These are phyloP conservation scores for Sweltsa coloradensis DNA, from an alignment of 1,140 invertebrate species.

Conservation along the genomic window DNA sequence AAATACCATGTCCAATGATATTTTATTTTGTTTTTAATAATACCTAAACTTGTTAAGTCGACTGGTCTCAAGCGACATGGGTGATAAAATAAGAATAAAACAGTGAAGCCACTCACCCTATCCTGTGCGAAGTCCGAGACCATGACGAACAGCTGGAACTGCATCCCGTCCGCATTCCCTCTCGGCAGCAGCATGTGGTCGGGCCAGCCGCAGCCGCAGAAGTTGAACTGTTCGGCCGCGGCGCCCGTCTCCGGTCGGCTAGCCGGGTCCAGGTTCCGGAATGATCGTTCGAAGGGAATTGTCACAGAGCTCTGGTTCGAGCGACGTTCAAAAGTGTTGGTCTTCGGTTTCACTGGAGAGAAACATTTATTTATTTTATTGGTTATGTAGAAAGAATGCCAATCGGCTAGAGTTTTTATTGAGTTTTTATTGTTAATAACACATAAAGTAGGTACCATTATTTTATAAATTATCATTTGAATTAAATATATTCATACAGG, in stretches of 20 bases:
- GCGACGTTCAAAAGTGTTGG: slow-evolving; percentile 37
- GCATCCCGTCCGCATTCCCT: slow-evolving; percentile 26
- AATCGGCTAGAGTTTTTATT: no score
- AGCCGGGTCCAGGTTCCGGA: slow-evolving; percentile 39
- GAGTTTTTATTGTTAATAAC: no score
- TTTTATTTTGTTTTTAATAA: no score
- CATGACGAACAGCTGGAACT: slow-evolving; percentile 34
- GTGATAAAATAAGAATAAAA: no score
- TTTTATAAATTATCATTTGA: no score
- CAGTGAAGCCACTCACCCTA: slow-evolving; percentile 18
- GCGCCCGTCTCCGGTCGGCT: slow-evolving; percentile 26
- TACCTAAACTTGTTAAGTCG: no score
- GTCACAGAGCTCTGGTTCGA: slow-evolving; percentile 48
- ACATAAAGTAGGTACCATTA: no score
- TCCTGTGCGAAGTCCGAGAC: slow-evolving; percentile 32
- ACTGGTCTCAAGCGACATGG: no score
- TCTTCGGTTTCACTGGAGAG: slow-evolving; percentile 37
- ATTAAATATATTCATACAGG: no score
- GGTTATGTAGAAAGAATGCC: no score
- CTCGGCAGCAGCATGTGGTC: slow-evolving; percentile 37
- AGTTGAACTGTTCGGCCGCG: slow-evolving; percentile 35
- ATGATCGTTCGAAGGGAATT: slow-evolving; percentile 48
- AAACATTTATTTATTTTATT: no score
- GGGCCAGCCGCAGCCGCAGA: slow-evolving; percentile 43
- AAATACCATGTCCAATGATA: no score